Base-by-base conservation (phyloP, 64 coral and sea anemone genomes). In the Trachythela sp. region DNA sequence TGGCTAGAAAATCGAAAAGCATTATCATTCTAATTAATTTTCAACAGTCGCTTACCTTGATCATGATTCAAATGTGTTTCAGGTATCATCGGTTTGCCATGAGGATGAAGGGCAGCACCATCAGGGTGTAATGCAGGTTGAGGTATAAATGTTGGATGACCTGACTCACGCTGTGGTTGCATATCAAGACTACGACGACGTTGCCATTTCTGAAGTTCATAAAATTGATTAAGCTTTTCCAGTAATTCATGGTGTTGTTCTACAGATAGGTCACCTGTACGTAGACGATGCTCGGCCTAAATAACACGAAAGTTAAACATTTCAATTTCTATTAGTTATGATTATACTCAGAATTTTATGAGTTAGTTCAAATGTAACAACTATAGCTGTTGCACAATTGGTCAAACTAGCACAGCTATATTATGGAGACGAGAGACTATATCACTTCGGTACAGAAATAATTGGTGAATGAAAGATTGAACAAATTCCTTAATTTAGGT, bases 211-310 rank as follows among this genome's bases (percentile, higher is more conserved):
- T 99, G 96, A 30, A 99, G 93, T 43, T 95, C 93, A 70, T 93
- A 99, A 40, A 99, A 95, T 71, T 99, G 93, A 31, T 88, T 80
- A 70, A 99, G 91, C 76, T 99, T 99, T 29, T 99, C 96, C 1
- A 99, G 48, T 39, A 99, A 77, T 4, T 99, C 96, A 27, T 76
- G 67, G 84, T 99, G 93, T 76, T 99, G 96, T 26, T 99, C 96
- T n/a, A 76, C 26, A 24, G 96, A 93, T 27, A 97, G 2, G 32
- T 92, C 90, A 85, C 95, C 95, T 45, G 87, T 84, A 80, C 86
- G 83, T 24, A 94, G 36, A 42, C 95, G 90, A 43, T 88, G 86
- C 51, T 97, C 92, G 42, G 92, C 95, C 92, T 94, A 35, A 32
- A 91, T 50, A 13, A 36, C 20, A 48, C 48, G 26, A 40, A 26